Conservation (phyloP, 92 coral and sea anemone genomes). For the Zoanthus solanderi region DNA sequence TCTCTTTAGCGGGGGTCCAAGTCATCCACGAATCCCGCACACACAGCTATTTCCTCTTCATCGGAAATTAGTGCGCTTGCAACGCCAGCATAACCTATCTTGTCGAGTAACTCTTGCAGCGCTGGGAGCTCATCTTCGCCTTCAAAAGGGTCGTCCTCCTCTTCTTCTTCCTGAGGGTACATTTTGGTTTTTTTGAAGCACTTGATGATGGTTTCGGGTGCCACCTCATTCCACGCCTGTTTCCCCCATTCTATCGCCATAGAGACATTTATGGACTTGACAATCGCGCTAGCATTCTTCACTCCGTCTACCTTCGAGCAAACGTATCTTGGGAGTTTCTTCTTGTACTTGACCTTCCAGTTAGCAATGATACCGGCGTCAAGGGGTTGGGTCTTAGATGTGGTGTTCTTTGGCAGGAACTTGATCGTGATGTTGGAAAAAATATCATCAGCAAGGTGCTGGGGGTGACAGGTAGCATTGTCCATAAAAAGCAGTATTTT, state of each 20-base stretch:
- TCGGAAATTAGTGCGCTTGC: slow-evolving; percentile 52
- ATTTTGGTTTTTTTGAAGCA: slow-evolving; percentile 67
- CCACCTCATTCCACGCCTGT: slow-evolving; percentile 70
- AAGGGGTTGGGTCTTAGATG: slow-evolving; percentile 38
- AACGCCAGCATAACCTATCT: slow-evolving; percentile 66
- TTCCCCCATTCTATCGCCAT: slow-evolving; percentile 67
- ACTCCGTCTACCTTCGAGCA: slow-evolving; percentile 23
- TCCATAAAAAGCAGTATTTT: slow-evolving; percentile 9
- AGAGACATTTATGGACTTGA: slow-evolving; percentile 58
- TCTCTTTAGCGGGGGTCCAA: slow-evolving; percentile 67
- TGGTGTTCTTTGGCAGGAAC: slow-evolving; percentile 70
- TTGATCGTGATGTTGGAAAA: slow-evolving; percentile 60
- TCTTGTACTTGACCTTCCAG: slow-evolving; percentile 74
- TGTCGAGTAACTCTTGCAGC: slow-evolving; percentile 70
- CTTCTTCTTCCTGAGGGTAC: slow-evolving; percentile 63
- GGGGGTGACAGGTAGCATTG: slow-evolving; percentile 26
- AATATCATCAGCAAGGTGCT: not conserved
- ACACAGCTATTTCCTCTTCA: slow-evolving; percentile 67
- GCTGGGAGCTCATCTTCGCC: slow-evolving; percentile 74
- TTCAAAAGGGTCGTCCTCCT: slow-evolving; percentile 71
- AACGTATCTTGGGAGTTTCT: slow-evolving; percentile 34
- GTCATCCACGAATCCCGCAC: slow-evolving; percentile 64
- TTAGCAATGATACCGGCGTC: slow-evolving; percentile 16
- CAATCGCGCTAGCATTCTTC: slow-evolving; percentile 42
- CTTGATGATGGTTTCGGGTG: slow-evolving; percentile 60